Base-by-base conservation (phyloP, 2,888 invertebrate genomes). In the Volucella inflata region DNA sequence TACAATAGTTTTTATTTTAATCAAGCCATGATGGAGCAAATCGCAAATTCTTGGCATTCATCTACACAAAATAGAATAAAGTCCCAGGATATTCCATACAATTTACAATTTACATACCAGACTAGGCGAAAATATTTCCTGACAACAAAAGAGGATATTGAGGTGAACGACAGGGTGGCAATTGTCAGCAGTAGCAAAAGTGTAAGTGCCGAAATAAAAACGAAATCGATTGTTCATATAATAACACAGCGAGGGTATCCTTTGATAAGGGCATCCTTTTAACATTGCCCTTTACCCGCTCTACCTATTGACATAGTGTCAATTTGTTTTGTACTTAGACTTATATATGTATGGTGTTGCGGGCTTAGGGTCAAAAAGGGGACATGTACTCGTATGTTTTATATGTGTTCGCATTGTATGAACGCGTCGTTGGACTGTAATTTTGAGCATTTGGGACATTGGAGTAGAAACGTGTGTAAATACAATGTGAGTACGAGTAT, bases 121-220 rank as follows among this genome's bases (percentile, higher is more conserved):
- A 4, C 2, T 30, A 30, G 30, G 30, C 30, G 30, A 30, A 30
- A 30, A 30, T 59, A 38, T 59, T 59, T 59, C 40, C 38, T 9
- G 50, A 16, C 17, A 21, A 14, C 36, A 11, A 40, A 16, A 14
- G 40, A 14, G 12, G 57, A 30, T 30, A 30, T 30, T 44, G 10
- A 44, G 53, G 17, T 11, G 65, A 17, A 46, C 64, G 38, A 17
- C 42, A 65, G 40, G 30, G 42, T 48, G 72, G 57, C 85, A 81
- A 77, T 85, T 85, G 85, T 77, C 81, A 70, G 72, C 67, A 71
- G 76, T 67, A 68, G 85, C 76, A 77, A 72, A 84, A 77, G 76
- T 72, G 77, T 81, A 85, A 85, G 85, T 85, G 85, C 81, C 80
- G 76, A 85, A 85, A 85, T 85, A 85, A 85, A 85, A 85, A 81